Conservation (phyloP, 2,113 vertebrate species). For the Chaetodon trifascialis region DNA sequence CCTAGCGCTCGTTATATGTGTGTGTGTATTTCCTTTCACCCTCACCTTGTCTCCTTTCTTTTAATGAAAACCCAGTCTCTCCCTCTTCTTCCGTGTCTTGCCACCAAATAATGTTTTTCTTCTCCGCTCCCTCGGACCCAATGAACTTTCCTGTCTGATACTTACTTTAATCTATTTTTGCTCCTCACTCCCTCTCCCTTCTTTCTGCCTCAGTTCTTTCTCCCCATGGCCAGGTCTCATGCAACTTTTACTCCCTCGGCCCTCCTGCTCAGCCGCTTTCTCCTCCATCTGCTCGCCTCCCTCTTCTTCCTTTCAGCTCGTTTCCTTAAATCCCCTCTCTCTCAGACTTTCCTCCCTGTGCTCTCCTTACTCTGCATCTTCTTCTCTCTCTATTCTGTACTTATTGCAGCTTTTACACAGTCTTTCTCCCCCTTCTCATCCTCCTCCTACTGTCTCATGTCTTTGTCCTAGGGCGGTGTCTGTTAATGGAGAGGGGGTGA, state of each 20-base stretch:
- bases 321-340: constrained; percentile 35
- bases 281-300: constrained; percentile 68
- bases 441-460: constrained; percentile 25
- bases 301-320: constrained; percentile 28
- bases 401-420: background rate
- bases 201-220: constrained; percentile 74
- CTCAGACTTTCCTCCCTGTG: background rate
- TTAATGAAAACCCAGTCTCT: constrained; percentile 37
- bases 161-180: constrained; percentile 76
- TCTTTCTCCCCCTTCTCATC: constrained; percentile 5
- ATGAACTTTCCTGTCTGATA: constrained; percentile 67
- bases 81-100: constrained; percentile 12
- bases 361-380: constrained; percentile 29
- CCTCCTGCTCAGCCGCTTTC: constrained; percentile 56
- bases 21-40: constrained; percentile 35
- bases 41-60: constrained; percentile 37
- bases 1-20: background rate
- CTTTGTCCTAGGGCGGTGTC: constrained; percentile 26
- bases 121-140: constrained; percentile 36
- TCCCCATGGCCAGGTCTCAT: constrained; percentile 78
- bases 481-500: constrained; percentile 37
- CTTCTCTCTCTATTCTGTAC: background rate
- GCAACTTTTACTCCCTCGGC: constrained; percentile 79
- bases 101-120: constrained; percentile 14
- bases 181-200: constrained; percentile 47